phyloP scores from a whole-genome alignment of 2,797 vertebrate species.

The Rhinella marina region DNA sequence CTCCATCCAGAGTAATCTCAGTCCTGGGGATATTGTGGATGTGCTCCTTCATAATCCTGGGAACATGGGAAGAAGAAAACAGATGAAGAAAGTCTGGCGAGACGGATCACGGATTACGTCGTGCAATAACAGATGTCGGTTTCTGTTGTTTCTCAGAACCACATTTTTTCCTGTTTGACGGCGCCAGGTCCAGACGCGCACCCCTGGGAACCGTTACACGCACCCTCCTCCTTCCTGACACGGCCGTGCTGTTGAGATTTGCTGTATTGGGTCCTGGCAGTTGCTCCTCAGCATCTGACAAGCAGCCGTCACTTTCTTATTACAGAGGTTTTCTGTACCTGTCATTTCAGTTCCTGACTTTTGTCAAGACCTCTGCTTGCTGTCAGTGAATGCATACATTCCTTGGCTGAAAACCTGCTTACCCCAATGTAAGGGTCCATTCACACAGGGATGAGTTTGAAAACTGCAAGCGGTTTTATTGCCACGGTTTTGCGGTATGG shows the following conservation, averaged over 20 bases:
- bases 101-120: neutral
- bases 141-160: slow-evolving; percentile 1
- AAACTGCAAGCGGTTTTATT: too few species aligned
- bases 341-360: too few species aligned
- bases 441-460: too few species aligned
- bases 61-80: neutral
- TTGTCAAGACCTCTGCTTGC: neutral
- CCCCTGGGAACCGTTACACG: neutral
- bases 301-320: neutral
- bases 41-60: neutral
- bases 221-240: neutral
- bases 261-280: neutral
- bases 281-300: neutral
- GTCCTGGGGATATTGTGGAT: neutral
- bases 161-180: neutral
- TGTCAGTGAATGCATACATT: neutral
- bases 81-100: neutral
- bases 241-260: neutral
- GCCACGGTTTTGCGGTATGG: too few species aligned
- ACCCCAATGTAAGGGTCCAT: too few species aligned
- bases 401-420: too few species aligned
- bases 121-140: neutral
- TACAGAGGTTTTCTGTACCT: too few species aligned
- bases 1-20: neutral
- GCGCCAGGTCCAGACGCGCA: neutral